Evolutionary conservation across 2,113 vertebrate genomes (phyloP).

Genomic region (Rynchops niger): DNA sequence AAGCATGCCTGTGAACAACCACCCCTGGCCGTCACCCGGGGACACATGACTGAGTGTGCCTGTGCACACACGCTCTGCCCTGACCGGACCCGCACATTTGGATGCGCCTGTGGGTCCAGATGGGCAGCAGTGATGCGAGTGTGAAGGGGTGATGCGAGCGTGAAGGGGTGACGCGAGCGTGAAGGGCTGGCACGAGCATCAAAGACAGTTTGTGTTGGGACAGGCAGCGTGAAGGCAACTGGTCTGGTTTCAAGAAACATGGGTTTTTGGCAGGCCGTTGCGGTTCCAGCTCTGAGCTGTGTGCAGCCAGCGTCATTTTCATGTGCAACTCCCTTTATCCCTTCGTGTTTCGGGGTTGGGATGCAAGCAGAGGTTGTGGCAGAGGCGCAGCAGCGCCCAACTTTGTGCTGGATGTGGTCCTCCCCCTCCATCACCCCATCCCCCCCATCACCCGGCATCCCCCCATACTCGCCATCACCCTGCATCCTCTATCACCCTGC

Average conservation of each 20-base stretch:
- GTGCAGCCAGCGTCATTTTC: background rate
- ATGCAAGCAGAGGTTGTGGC: background rate
- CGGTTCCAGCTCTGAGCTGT: background rate
- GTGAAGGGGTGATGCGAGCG: too few relatives aligned
- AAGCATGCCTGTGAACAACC: background rate
- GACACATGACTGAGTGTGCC: too few relatives aligned
- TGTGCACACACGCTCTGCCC: background rate
- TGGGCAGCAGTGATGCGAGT: background rate
- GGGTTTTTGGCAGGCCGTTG: background rate
- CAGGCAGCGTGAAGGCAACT: background rate
- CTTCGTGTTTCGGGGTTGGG: background rate
- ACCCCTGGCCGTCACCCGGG: background rate
- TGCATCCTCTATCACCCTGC: background rate
- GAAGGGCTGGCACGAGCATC: background rate
- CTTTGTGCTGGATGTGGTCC: background rate
- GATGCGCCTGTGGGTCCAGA: background rate
- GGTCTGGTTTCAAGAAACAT: background rate
- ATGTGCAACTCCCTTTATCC: background rate
- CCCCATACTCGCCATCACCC: too few relatives aligned
- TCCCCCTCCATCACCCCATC: background rate
- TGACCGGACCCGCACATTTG: fast-evolving
- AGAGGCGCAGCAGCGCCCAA: background rate
- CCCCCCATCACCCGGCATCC: background rate
- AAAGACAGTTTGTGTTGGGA: background rate
- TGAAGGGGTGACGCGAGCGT: background rate